Evolutionary conservation across 2,888 invertebrate species (phyloP).

Genomic region (Opisthograptis luteolata): DNA sequence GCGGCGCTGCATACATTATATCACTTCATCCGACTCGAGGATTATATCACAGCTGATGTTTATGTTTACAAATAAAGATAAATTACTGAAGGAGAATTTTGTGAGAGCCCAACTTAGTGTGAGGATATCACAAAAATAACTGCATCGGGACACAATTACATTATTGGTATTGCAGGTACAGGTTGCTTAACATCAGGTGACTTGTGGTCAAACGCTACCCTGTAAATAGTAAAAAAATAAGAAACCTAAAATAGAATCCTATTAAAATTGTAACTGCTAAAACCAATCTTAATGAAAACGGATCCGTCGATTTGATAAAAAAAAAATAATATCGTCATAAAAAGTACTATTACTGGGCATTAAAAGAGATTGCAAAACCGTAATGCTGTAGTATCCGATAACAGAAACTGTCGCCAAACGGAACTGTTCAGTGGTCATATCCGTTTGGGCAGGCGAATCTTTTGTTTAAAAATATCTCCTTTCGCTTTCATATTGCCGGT

Average conservation of each 20-base stretch:
- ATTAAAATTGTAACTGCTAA: too few species aligned
- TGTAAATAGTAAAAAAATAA: too few species aligned
- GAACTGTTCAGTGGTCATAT: conserved; percentile 46
- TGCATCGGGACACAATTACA: too few species aligned
- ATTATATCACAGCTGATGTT: conserved; percentile 69
- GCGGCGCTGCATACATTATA: conserved; percentile 77
- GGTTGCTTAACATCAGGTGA: too few species aligned
- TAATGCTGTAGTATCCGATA: conserved; percentile 48
- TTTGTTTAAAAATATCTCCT: conserved; percentile 60
- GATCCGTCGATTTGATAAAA: too few species aligned
- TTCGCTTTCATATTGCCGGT: conserved; percentile 68
- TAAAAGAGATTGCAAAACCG: conserved; percentile 30
- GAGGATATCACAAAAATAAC: too few species aligned
- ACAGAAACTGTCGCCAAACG: conserved; percentile 49
- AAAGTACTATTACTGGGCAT: conserved; percentile 17
- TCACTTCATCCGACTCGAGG: conserved; percentile 72
- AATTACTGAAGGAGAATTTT: conserved; percentile 25
- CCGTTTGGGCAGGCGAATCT: conserved; percentile 49
- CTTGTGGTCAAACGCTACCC: too few species aligned
- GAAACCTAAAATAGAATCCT: too few species aligned
- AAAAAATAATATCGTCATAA: conserved; percentile 26
- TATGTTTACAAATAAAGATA: conserved; percentile 47
- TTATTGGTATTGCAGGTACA: too few species aligned
- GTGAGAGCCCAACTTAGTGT: neutral
- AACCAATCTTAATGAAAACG: too few species aligned